Evolutionary conservation across 2,113 vertebrate genomes (phyloP).

Genomic region (Perca fluviatilis): DNA sequence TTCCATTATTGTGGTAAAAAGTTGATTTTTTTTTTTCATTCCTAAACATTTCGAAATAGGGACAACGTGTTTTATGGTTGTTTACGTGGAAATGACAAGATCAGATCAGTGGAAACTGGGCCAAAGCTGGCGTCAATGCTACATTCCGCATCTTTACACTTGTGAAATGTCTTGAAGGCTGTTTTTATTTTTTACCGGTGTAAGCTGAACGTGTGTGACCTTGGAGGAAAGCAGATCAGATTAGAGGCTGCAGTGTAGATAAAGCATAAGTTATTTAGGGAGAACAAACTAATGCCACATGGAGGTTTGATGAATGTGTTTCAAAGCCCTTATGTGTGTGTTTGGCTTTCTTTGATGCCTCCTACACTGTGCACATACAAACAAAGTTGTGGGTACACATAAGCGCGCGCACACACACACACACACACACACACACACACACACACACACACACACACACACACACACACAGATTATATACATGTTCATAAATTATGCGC

Average conservation of each 20-base stretch:
- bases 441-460: neutral
- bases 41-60: conserved; percentile 22
- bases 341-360: conserved; percentile 50
- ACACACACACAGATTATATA: neutral
- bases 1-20: conserved; percentile 23
- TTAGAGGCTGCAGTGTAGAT: conserved; percentile 50
- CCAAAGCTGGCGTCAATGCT: conserved; percentile 19
- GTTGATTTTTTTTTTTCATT: neutral
- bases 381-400: conserved; percentile 29
- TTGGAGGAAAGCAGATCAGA: conserved; percentile 58
- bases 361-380: conserved; percentile 40
- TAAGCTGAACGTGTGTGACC: conserved; percentile 57
- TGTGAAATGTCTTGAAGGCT: conserved; percentile 26
- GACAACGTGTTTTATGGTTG: conserved; percentile 31
- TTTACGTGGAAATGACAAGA: conserved; percentile 55
- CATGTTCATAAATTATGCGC: conserved; percentile 10
- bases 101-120: conserved; percentile 39
- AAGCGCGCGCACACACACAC: neutral
- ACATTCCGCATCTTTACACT: conserved; percentile 54
- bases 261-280: conserved; percentile 54
- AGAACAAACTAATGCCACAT: conserved; percentile 61
- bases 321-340: conserved; percentile 37
- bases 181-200: conserved; percentile 29
- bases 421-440: neutral
- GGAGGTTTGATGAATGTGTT: conserved; percentile 50